These are phyloP conservation scores for Apis florea DNA, from an alignment of 1,140 invertebrate species.

Conservation along the genomic window DNA sequence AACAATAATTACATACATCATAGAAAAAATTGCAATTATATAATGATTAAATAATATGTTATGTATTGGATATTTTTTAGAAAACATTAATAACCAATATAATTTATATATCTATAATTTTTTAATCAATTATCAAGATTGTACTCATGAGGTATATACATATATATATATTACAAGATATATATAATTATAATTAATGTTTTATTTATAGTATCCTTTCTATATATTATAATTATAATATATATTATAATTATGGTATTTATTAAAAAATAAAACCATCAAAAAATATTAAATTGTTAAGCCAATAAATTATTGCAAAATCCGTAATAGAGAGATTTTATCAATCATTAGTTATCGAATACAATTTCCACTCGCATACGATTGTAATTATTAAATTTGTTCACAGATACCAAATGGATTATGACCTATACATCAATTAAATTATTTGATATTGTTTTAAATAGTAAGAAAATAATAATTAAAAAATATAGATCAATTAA, in stretches of 20 bases:
- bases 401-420: background rate
- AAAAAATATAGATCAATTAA: too few relatives aligned
- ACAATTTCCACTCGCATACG: background rate
- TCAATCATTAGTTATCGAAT: background rate
- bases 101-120: too few relatives aligned
- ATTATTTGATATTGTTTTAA: background rate
- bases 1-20: too few relatives aligned
- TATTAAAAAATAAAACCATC: background rate
- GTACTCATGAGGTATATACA: too few relatives aligned
- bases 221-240: too few relatives aligned
- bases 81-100: too few relatives aligned
- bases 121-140: too few relatives aligned
- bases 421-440: background rate
- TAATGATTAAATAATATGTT: too few relatives aligned
- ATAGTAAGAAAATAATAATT: background rate
- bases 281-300: background rate
- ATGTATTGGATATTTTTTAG: too few relatives aligned
- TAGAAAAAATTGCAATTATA: too few relatives aligned
- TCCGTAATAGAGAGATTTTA: background rate
- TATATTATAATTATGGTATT: too few relatives aligned
- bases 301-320: background rate
- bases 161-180: too few relatives aligned
- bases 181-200: background rate
- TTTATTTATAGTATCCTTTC: background rate
- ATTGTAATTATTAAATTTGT: constrained; percentile 5